phyloP scores from a whole-genome alignment of 2,888 invertebrate species.

The Drosophila setosimentum region DNA sequence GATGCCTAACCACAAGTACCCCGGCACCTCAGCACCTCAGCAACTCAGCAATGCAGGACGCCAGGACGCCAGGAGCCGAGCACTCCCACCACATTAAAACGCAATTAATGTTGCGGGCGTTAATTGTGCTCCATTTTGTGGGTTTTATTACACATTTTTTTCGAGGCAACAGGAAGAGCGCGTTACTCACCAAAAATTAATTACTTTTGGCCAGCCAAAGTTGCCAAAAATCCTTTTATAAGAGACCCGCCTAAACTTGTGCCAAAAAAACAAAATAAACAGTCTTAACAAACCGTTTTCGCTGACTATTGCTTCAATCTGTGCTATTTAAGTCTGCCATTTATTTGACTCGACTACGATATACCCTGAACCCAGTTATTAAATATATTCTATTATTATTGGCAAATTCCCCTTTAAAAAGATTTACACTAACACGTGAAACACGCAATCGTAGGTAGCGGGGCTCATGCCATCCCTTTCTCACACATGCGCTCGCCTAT shows the following conservation, averaged over 20 bases:
- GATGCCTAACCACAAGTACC: constrained; percentile 7
- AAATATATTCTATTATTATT: too few species aligned
- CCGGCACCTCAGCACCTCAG: constrained; percentile 7
- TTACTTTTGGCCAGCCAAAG: constrained; percentile 53
- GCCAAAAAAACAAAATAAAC: constrained; percentile 5
- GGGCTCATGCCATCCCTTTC: too few species aligned
- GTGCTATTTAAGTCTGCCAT: not conserved
- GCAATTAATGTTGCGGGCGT: constrained; percentile 74
- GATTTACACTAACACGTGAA: too few species aligned
- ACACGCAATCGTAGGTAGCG: too few species aligned
- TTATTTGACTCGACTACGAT: not conserved
- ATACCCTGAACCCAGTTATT: too few species aligned
- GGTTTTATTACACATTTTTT: constrained; percentile 18
- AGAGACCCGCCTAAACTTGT: constrained; percentile 1
- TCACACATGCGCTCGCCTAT: too few species aligned
- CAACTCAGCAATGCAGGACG: too few species aligned
- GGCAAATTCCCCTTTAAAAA: too few species aligned
- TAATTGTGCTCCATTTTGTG: constrained; percentile 57
- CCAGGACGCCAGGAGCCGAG: not conserved
- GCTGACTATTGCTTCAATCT: not conserved
- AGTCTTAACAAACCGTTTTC: not conserved
- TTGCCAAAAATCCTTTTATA: constrained; percentile 51
- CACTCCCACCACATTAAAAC: constrained; percentile 55
- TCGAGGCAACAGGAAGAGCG: not conserved
- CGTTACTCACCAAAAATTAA: constrained; percentile 61